Conservation (phyloP, 1,140 invertebrate species). For the Latrodectus geometricus region DNA sequence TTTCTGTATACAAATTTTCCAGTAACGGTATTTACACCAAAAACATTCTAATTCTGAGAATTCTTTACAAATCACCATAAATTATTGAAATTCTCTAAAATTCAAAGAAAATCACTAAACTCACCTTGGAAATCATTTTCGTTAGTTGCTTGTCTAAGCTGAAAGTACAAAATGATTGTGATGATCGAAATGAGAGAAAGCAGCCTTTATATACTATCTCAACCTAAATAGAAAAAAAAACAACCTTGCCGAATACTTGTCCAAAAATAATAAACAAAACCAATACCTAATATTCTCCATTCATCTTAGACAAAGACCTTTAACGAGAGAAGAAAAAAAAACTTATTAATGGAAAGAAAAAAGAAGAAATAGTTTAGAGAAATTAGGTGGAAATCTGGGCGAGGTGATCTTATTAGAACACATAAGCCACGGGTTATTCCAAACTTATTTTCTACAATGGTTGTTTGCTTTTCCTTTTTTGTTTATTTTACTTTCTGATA, state of each 20-base stretch:
- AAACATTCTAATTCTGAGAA: too few species aligned
- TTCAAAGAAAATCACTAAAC: not conserved
- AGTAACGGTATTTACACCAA: too few species aligned
- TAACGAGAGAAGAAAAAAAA: slow-evolving; percentile 19
- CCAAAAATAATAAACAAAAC: not conserved
- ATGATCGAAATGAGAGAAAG: not conserved
- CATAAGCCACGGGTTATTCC: not conserved
- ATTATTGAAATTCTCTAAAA: not conserved
- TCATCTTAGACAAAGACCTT: slow-evolving; percentile 34
- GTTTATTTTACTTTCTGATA: slow-evolving; percentile 4
- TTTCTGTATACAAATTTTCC: too few species aligned
- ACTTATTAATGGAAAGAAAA: not conserved
- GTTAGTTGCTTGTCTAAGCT: not conserved
- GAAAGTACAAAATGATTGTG: not conserved
- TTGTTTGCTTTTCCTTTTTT: not conserved
- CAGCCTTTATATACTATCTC: slow-evolving; percentile 36
- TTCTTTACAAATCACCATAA: not conserved
- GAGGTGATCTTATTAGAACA: slow-evolving; percentile 22
- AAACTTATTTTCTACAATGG: not conserved
- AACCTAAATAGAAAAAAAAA: slow-evolving; percentile 16
- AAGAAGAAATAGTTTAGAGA: too few species aligned
- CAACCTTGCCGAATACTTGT: slow-evolving; percentile 39
- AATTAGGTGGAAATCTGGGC: slow-evolving; percentile 11
- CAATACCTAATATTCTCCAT: slow-evolving; percentile 31
- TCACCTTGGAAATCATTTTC: slow-evolving; percentile 55